phyloP scores from a whole-genome alignment of 2,797 vertebrate species.

The Bradypodion pumilum region DNA sequence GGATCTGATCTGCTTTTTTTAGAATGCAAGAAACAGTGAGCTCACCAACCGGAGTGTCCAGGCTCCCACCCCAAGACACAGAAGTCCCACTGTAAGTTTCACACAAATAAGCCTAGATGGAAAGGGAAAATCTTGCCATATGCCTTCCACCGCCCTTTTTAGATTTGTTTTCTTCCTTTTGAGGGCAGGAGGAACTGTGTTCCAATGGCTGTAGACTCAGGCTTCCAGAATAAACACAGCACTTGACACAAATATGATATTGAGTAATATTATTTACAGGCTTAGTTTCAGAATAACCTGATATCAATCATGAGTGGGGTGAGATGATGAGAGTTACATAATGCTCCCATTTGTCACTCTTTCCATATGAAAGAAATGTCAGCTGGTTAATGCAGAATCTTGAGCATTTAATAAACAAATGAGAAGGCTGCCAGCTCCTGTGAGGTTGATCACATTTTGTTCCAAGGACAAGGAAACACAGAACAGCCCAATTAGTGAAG shows the following conservation, averaged over 20 bases:
- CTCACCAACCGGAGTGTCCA: conserved; percentile 45
- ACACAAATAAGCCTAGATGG: background rate
- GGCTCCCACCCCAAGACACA: conserved; percentile 27
- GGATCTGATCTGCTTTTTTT: conserved; percentile 40
- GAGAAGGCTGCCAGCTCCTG: background rate
- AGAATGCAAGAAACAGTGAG: conserved; percentile 52
- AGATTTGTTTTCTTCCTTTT: conserved; percentile 23
- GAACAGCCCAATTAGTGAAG: background rate
- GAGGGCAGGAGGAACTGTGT: background rate
- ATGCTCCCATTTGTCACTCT: conserved; percentile 19
- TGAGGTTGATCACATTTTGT: background rate
- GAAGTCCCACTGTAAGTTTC: conserved; percentile 45
- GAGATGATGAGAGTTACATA: conserved; percentile 5
- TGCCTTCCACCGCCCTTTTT: background rate
- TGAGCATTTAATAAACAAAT: conserved; percentile 20
- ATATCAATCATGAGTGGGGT: conserved; percentile 23
- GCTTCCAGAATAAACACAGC: conserved; percentile 30
- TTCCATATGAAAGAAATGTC: conserved; percentile 40
- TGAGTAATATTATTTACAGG: conserved; percentile 6
- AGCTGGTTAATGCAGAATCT: conserved; percentile 36
- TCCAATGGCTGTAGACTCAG: conserved; percentile 8
- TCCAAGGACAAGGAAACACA: background rate
- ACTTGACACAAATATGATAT: conserved; percentile 22
- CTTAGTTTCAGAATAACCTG: background rate
- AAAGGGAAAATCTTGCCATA: conserved; percentile 11